Evolutionary conservation across 2,888 invertebrate genomes (phyloP).

Genomic region (Callyntrura sp.): DNA sequence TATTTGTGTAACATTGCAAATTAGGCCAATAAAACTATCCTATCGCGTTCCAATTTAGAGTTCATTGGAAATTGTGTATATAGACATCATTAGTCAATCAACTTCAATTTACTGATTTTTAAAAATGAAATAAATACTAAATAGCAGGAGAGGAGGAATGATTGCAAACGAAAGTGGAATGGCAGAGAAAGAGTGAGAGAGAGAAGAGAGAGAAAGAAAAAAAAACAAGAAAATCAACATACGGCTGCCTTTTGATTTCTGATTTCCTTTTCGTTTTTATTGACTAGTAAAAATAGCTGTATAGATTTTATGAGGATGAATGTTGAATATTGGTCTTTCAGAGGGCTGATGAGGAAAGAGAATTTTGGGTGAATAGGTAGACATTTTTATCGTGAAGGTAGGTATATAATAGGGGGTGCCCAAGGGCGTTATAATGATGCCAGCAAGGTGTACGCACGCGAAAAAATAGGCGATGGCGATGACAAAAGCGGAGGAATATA

Average conservation of each 20-base stretch:
- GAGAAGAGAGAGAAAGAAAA: no score
- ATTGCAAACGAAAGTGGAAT: no score
- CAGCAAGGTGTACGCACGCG: slow-evolving; percentile 31
- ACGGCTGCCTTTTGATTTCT: slow-evolving; percentile 20
- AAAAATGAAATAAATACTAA: neutral
- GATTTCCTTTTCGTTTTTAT: slow-evolving; percentile 42
- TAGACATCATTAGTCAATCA: neutral
- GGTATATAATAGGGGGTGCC: neutral
- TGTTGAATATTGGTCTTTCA: no score
- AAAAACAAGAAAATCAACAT: neutral
- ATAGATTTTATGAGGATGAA: no score
- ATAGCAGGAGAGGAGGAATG: neutral
- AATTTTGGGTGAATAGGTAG: no score
- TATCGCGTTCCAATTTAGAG: neutral
- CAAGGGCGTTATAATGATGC: slow-evolving; percentile 28
- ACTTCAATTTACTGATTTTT: neutral
- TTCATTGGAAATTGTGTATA: neutral
- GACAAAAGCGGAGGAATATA: slow-evolving; percentile 9
- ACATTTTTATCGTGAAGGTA: neutral
- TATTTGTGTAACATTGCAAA: neutral
- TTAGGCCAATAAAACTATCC: neutral
- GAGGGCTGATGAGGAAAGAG: no score
- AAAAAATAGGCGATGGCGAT: neutral
- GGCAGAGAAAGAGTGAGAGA: no score
- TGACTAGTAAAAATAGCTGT: neutral